Percentiles rank a stretch among this genome's conserved stretches.
Evolutionary conservation across 2,113 vertebrate species (phyloP).

Genomic region (Murina feae): DNA sequence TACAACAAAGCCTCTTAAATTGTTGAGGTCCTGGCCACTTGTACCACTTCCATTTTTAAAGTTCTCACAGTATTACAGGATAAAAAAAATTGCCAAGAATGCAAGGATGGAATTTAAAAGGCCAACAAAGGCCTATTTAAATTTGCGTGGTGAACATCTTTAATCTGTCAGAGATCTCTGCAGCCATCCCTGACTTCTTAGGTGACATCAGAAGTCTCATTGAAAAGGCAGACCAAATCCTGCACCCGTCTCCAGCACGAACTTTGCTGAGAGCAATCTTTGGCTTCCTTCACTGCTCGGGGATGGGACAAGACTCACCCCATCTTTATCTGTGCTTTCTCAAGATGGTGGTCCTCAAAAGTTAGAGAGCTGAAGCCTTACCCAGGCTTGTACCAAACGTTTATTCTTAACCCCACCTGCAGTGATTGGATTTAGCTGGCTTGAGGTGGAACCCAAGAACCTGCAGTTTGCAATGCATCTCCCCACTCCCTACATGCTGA

Average conservation of each 20-base stretch:
- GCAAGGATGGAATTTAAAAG: background rate
- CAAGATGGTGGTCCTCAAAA: background rate
- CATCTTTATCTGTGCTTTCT: background rate
- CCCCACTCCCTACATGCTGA: fast-evolving
- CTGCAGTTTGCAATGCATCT: background rate
- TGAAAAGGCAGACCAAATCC: too few species aligned
- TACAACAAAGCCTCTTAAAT: background rate
- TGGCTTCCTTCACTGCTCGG: background rate
- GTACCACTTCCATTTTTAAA: background rate
- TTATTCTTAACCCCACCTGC: too few species aligned
- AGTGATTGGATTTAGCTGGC: background rate
- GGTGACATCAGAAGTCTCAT: background rate
- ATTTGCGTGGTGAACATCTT: background rate
- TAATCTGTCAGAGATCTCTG: background rate
- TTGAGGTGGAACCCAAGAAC: background rate
- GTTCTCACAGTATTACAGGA: background rate
- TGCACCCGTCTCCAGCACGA: fast-evolving
- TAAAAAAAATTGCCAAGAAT: background rate
- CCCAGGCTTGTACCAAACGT: background rate
- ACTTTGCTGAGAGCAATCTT: background rate
- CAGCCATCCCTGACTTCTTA: background rate
- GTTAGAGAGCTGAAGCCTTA: background rate
- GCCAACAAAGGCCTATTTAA: background rate
- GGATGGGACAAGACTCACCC: background rate
- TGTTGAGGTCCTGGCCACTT: background rate